Conservation (phyloP, 2,113 vertebrate genomes). For the Hippolais icterina region DNA sequence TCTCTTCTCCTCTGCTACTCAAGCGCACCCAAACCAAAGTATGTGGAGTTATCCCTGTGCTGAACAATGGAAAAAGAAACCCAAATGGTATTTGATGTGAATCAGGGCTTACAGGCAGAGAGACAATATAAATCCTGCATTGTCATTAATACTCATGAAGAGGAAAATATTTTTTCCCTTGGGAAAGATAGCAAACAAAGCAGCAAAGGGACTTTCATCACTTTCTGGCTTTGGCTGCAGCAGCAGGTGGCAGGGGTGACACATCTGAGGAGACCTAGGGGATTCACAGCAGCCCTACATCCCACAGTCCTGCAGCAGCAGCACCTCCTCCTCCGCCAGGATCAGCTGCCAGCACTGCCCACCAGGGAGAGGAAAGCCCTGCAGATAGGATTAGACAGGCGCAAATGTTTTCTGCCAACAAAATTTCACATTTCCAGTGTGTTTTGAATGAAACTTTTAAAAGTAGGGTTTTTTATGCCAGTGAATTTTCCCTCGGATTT, state of each 20-base stretch:
- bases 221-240: neutral
- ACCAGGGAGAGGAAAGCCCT: neutral
- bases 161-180: neutral
- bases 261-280: neutral
- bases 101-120: neutral
- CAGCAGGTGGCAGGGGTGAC: neutral
- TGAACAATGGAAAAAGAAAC: rapidly evolving
- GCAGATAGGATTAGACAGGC: neutral
- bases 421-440: neutral
- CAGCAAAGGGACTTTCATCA: neutral
- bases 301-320: neutral
- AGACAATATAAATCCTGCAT: neutral
- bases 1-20: neutral
- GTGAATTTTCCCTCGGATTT: neutral
- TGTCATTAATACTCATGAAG: neutral
- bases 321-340: rapidly evolving
- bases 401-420: neutral
- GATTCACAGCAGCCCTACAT: rapidly evolving
- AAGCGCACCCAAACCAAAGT: neutral
- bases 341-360: neutral
- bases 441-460: neutral
- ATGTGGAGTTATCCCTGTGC: neutral
- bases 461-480: neutral
- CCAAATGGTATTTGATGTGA: rapidly evolving
- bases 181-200: neutral